Conservation (phyloP, 2,888 invertebrate genomes). For the Lasius platythorax region DNA sequence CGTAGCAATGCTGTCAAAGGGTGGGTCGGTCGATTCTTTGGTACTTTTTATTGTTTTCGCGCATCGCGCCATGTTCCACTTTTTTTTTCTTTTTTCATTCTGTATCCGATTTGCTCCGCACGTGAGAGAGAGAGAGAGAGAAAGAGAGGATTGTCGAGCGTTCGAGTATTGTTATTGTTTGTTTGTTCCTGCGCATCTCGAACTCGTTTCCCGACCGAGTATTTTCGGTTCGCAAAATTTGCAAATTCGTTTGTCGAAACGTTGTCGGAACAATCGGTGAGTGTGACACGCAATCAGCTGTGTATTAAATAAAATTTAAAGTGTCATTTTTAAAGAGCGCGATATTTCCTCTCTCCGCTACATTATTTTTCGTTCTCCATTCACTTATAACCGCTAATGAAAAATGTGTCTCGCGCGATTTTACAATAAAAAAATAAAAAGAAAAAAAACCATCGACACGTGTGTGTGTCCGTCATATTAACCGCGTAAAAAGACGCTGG, state of each 20-base stretch:
- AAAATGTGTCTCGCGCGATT: neutral
- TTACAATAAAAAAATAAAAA: constrained; percentile 1
- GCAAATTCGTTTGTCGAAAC: neutral
- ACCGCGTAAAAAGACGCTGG: neutral
- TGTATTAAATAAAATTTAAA: neutral
- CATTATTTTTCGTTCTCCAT: neutral
- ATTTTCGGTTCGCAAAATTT: neutral
- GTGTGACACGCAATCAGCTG: neutral
- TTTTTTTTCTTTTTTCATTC: constrained; percentile 46
- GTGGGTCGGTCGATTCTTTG: constrained; percentile 53
- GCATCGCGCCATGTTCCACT: constrained; percentile 34
- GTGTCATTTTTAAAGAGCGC: neutral
- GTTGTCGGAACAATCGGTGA: neutral
- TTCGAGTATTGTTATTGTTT: constrained; percentile 20
- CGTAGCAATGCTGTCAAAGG: constrained; percentile 45
- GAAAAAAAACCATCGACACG: neutral
- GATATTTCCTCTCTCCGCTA: neutral
- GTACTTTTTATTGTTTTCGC: constrained; percentile 65
- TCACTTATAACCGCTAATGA: neutral
- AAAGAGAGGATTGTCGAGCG: neutral
- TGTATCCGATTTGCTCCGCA: constrained; percentile 1
- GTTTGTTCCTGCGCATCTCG: neutral
- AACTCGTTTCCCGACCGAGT: neutral
- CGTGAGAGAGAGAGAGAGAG: neutral
- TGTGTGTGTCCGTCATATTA: neutral